Conservation (phyloP, 1,140 invertebrate species). For the Zophobas morio region DNA sequence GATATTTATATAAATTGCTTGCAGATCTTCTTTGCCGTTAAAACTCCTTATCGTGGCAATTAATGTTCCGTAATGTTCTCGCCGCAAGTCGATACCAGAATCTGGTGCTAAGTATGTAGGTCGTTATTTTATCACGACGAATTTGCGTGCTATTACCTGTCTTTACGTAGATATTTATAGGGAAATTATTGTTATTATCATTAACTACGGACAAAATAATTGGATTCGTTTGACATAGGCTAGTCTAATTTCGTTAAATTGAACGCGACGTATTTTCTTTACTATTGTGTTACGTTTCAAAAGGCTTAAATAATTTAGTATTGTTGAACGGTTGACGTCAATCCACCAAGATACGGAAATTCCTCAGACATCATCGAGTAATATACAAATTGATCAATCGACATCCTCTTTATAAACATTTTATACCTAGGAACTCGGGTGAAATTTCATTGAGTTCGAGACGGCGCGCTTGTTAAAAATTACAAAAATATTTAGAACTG, state of each 20-base stretch:
- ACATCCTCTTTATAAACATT: neutral
- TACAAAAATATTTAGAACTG: too few species aligned
- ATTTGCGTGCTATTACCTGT: neutral
- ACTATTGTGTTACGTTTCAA: constrained; percentile 10
- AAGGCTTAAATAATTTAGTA: constrained; percentile 33
- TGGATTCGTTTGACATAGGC: too few species aligned
- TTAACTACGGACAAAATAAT: too few species aligned
- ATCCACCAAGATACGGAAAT: constrained; percentile 9
- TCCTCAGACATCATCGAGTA: constrained; percentile 5
- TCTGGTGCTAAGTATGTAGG: neutral
- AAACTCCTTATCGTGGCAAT: constrained; percentile 10
- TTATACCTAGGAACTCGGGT: too few species aligned
- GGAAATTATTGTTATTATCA: too few species aligned
- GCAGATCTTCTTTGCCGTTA: neutral
- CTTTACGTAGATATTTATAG: too few species aligned
- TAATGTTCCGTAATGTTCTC: neutral
- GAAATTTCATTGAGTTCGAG: neutral
- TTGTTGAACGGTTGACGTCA: constrained; percentile 13
- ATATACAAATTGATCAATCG: constrained; percentile 11
- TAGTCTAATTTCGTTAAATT: too few species aligned
- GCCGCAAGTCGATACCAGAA: neutral
- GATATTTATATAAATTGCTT: neutral
- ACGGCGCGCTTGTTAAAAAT: too few species aligned
- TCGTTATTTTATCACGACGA: neutral
- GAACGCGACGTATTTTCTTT: constrained; percentile 1